Evolutionary conservation across 2,888 invertebrate genomes (phyloP).

Genomic region (Andrena minutula): DNA sequence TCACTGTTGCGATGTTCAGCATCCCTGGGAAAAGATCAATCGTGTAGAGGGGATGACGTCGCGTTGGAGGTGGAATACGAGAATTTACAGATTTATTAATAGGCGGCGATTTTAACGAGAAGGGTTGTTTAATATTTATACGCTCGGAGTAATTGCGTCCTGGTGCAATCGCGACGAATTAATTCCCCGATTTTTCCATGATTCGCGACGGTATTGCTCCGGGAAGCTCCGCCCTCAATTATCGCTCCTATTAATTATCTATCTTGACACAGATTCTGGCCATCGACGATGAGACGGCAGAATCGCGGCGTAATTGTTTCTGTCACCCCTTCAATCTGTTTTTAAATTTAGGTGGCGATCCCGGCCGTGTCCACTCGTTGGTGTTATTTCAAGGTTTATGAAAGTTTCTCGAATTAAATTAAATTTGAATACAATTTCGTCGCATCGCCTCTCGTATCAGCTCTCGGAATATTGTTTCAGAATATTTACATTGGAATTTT

Average conservation of each 20-base stretch:
- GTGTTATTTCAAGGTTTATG: conserved; percentile 12
- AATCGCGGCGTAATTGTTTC: background rate
- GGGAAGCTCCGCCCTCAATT: conserved; percentile 16
- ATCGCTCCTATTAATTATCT: conserved; percentile 31
- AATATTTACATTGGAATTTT: conserved; percentile 35
- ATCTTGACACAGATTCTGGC: background rate
- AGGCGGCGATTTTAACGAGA: conserved; percentile 8
- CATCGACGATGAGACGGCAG: background rate
- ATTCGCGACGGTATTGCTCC: background rate
- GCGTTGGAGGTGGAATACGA: background rate
- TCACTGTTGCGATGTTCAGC: background rate
- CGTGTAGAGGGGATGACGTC: background rate
- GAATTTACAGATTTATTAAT: background rate
- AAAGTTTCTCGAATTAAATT: background rate
- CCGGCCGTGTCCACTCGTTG: background rate
- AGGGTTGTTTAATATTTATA: conserved; percentile 39
- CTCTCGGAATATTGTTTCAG: conserved; percentile 42
- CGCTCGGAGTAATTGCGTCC: conserved; percentile 38
- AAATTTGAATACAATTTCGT: conserved; percentile 20
- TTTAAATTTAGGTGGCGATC: background rate
- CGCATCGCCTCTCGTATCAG: background rate
- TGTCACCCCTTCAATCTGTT: background rate
- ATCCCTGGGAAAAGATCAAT: background rate
- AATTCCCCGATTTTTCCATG: conserved; percentile 17
- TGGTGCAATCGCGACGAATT: conserved; percentile 26